Evolutionary conservation across 2,888 invertebrate genomes (phyloP), one percentile per base, ranked within the genome.

Genomic region (Paralinhomoeus sp.): DNA sequence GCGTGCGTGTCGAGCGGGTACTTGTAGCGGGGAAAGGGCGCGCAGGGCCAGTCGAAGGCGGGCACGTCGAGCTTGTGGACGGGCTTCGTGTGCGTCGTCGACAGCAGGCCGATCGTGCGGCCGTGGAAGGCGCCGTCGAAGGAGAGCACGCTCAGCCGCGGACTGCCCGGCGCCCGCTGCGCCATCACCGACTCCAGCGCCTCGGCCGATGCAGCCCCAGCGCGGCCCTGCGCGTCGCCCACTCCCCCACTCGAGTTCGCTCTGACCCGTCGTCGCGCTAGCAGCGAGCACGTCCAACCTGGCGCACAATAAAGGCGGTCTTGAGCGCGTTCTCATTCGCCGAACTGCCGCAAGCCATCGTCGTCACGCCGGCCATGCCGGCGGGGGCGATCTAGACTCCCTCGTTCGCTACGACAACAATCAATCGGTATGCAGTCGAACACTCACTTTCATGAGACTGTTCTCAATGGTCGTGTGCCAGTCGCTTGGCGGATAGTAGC

Each of bases 271-370:
- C 7, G 27, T 9, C 27, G 27, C n/a, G n/a, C n/a, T n/a, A n/a
- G n/a, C n/a, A n/a, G n/a, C n/a, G n/a, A n/a, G n/a, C n/a, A n/a
- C n/a, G n/a, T n/a, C n/a, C n/a, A n/a, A n/a, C n/a, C n/a, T n/a
- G n/a, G n/a, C n/a, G n/a, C n/a, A n/a, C n/a, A n/a, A 93, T 78
- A 60, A 89, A 89, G 36, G 82, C 79, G 40, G 78, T 77, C 66
- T 97, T 97, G 60, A 75, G 81, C 0, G 91, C 87, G 65, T 93
- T 93, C 68, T 97, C 93, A 61, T 87, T 85, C 0, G 91, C 83
- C 57, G 91, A 93, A 0, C 91, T 82, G 1, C 87, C 87, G 59
- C 87, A 89, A 76, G 87, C 83, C 87, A 97, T 91, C 0, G 93
- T 91, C 37, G 81, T 78, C 5, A 89, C 71, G 55, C 78, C 73